phyloP scores from a whole-genome alignment of 2,797 vertebrate genomes.

The Semaprochilodus insignis region DNA sequence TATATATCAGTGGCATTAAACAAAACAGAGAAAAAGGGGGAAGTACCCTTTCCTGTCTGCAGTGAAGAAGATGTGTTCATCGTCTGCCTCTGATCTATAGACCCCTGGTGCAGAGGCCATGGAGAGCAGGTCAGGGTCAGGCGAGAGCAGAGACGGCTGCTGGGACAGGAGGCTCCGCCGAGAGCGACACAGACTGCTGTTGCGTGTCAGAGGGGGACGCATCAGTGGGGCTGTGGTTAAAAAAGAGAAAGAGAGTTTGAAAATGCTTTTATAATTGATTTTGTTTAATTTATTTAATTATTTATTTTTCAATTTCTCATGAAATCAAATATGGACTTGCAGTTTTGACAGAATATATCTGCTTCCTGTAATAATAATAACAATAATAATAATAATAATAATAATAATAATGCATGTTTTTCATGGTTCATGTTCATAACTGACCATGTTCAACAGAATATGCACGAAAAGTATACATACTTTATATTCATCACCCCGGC shows the following conservation, averaged over 20 bases:
- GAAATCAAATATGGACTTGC: too few species aligned
- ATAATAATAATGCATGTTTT: too few species aligned
- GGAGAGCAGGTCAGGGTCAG: constrained; percentile 95
- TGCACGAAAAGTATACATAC: background rate
- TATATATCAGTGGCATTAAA: too few species aligned
- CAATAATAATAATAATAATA: background rate
- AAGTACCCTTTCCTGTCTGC: constrained; percentile 92
- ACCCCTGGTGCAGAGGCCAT: constrained; percentile 91
- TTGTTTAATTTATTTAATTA: too few species aligned
- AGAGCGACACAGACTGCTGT: constrained; percentile 93
- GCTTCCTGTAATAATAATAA: too few species aligned
- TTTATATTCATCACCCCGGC: background rate
- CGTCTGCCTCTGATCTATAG: constrained; percentile 91
- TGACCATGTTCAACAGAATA: too few species aligned
- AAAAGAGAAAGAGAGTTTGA: background rate
- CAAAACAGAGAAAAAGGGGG: background rate
- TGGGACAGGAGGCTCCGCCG: constrained; percentile 89
- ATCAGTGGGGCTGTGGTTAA: constrained; percentile 80
- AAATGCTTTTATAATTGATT: too few species aligned
- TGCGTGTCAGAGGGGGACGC: constrained; percentile 85
- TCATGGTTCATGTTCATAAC: too few species aligned
- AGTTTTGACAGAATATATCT: too few species aligned
- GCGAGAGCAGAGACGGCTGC: constrained; percentile 86
- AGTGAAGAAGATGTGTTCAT: constrained; percentile 92
- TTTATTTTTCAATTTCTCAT: too few species aligned